Conservation (phyloP, 1,140 invertebrate species). For the Trichonephila clavata region DNA sequence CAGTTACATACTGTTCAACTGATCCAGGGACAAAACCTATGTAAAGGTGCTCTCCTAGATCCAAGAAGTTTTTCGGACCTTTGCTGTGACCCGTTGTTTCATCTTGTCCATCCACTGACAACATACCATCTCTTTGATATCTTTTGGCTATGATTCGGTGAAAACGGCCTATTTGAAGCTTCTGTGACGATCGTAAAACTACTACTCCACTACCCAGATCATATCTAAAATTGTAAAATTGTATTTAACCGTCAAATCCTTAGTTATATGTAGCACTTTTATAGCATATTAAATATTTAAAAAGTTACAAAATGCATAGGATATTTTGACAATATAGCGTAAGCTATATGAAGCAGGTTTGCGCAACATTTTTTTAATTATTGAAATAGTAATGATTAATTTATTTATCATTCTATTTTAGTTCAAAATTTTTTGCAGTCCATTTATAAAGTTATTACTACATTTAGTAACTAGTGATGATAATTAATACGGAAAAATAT, state of each 20-base stretch:
- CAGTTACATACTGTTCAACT: constrained; percentile 70
- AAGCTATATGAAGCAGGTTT: no score
- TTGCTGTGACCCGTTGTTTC: constrained; percentile 89
- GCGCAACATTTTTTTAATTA: no score
- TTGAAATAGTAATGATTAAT: no score
- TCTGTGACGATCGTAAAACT: constrained; percentile 87
- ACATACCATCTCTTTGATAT: constrained; percentile 90
- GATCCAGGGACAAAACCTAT: constrained; percentile 89
- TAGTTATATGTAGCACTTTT: no score
- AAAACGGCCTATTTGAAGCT: constrained; percentile 87
- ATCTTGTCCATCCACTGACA: constrained; percentile 90
- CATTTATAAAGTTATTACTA: no score
- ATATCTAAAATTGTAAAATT: constrained; percentile 80
- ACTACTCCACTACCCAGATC: constrained; percentile 87
- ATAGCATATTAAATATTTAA: no score
- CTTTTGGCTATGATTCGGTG: constrained; percentile 91
- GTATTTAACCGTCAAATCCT: neutral
- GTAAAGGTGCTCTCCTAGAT: constrained; percentile 90
- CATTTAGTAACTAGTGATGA: no score
- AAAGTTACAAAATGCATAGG: no score
- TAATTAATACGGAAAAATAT: no score
- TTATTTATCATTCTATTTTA: no score
- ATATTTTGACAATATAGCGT: no score
- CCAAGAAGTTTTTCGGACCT: constrained; percentile 90
- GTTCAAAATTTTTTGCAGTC: no score